phyloP scores from a whole-genome alignment of 35 echinoderm and acorn worm species.

The Eucidaris tribuloides region DNA sequence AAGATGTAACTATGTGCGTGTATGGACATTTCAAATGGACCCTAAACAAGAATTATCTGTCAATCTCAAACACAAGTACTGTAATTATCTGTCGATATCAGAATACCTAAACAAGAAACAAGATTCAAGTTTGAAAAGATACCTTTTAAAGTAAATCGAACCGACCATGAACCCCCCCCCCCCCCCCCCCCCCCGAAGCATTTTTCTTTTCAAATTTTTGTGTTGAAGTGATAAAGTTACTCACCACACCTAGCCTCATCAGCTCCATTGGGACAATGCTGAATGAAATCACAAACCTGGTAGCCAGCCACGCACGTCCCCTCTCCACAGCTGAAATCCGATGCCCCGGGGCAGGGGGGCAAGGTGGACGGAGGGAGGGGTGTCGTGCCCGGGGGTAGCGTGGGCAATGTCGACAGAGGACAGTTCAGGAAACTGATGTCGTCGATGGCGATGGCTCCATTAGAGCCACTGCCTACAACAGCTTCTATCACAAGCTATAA shows the following conservation, averaged over 20 bases:
- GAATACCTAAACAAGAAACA: too few species aligned
- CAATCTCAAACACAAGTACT: too few species aligned
- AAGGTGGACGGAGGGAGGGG: not conserved
- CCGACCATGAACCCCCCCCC: too few species aligned
- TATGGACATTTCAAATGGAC: too few species aligned
- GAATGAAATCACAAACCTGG: constrained; percentile 31
- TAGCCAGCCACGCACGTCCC: not conserved
- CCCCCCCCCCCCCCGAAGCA: too few species aligned
- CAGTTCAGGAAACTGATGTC: constrained; percentile 32
- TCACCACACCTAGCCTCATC: constrained; percentile 37
- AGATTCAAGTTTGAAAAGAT: too few species aligned
- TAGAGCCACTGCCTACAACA: constrained; percentile 10
- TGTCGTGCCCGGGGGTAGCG: not conserved
- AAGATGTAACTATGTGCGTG: too few species aligned
- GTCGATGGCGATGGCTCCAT: constrained; percentile 34
- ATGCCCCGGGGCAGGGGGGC: not conserved
- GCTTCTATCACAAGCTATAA: constrained; percentile 19
- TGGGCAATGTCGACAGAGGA: not conserved
- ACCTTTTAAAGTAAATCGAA: too few species aligned
- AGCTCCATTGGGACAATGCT: constrained; percentile 43
- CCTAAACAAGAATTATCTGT: too few species aligned
- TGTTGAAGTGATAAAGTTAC: too few species aligned
- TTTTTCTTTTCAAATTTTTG: too few species aligned
- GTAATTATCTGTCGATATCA: too few species aligned
- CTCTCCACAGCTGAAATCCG: constrained; percentile 5